Evolutionary conservation across 2,888 invertebrate species (phyloP).

Genomic region (Melanostoma scalare): DNA sequence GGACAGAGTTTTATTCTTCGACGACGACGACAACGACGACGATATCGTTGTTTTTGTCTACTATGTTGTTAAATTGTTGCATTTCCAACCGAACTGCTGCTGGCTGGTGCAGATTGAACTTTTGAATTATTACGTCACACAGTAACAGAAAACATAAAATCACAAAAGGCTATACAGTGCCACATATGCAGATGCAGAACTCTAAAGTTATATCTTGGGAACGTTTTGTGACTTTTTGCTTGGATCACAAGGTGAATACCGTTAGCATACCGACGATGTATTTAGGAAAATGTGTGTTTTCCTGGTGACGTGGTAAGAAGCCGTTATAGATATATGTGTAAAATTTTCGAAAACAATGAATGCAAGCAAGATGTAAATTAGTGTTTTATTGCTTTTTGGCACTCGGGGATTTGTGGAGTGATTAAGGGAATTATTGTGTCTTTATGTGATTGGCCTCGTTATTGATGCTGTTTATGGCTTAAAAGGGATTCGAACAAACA

Average conservation of each 20-base stretch:
- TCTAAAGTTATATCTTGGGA: constrained; percentile 40
- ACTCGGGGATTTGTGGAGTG: constrained; percentile 44
- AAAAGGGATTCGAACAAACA: background rate
- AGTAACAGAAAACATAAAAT: constrained; percentile 52
- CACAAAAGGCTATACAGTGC: constrained; percentile 32
- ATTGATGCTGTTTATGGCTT: constrained; percentile 4
- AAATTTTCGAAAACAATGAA: constrained; percentile 36
- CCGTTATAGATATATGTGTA: constrained; percentile 33
- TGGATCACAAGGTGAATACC: constrained; percentile 21
- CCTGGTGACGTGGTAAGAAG: constrained; percentile 44
- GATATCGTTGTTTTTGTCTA: constrained; percentile 28
- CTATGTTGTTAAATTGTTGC: constrained; percentile 62
- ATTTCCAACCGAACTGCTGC: constrained; percentile 32
- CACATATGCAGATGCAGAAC: constrained; percentile 49
- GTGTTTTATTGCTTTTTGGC: constrained; percentile 62
- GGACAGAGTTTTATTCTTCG: constrained; percentile 59
- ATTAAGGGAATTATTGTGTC: constrained; percentile 53
- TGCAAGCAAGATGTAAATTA: constrained; percentile 50
- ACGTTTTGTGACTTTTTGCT: constrained; percentile 52
- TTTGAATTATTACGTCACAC: constrained; percentile 69
- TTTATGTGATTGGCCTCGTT: constrained; percentile 47
- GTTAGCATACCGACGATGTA: background rate
- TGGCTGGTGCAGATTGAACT: constrained; percentile 58
- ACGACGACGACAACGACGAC: background rate
- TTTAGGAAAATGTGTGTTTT: background rate